A percentile compares a stretch with the other conserved stretches of the same genome.
These are phyloP conservation scores for Quadroppia sp. DNA, from an alignment of 2,888 invertebrate species.

Conservation along the genomic window DNA sequence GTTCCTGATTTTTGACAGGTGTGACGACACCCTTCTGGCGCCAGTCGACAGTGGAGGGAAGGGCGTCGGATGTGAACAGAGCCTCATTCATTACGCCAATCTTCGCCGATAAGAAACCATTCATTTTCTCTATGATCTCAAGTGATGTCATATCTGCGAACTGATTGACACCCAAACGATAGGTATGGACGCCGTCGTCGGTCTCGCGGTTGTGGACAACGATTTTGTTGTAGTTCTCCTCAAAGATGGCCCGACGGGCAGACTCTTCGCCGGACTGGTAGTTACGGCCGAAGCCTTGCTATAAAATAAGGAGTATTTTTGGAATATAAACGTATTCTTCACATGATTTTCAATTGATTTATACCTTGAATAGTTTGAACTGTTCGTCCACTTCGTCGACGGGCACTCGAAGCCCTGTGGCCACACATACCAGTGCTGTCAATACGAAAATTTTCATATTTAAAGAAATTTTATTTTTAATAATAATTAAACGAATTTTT, in stretches of 20 bases:
- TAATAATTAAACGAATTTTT: too few relatives aligned
- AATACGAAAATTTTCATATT: too few relatives aligned
- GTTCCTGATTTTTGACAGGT: slow-evolving; percentile 42
- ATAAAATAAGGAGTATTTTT: too few relatives aligned
- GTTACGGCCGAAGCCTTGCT: too few relatives aligned
- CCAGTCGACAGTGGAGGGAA: slow-evolving; percentile 45
- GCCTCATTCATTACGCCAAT: neutral
- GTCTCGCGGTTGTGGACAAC: slow-evolving; percentile 29
- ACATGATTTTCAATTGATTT: too few relatives aligned
- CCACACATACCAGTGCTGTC: too few relatives aligned
- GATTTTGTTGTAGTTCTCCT: slow-evolving; percentile 29
- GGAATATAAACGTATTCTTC: too few relatives aligned
- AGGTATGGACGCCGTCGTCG: slow-evolving; percentile 26
- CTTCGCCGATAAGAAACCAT: neutral
- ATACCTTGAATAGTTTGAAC: too few relatives aligned
- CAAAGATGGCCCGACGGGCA: slow-evolving; percentile 35
- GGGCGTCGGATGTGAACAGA: neutral
- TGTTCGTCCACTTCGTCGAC: too few relatives aligned
- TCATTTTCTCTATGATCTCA: slow-evolving; percentile 32
- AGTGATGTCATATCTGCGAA: slow-evolving; percentile 41
- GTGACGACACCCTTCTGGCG: slow-evolving; percentile 42
- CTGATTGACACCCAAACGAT: slow-evolving; percentile 40
- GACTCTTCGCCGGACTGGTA: slow-evolving; percentile 22
- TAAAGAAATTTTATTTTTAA: too few relatives aligned
- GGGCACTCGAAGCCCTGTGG: too few relatives aligned